These are phyloP conservation scores for Drosophila pseudoananassae DNA, from an alignment of 1,140 invertebrate genomes.

Conservation along the genomic window DNA sequence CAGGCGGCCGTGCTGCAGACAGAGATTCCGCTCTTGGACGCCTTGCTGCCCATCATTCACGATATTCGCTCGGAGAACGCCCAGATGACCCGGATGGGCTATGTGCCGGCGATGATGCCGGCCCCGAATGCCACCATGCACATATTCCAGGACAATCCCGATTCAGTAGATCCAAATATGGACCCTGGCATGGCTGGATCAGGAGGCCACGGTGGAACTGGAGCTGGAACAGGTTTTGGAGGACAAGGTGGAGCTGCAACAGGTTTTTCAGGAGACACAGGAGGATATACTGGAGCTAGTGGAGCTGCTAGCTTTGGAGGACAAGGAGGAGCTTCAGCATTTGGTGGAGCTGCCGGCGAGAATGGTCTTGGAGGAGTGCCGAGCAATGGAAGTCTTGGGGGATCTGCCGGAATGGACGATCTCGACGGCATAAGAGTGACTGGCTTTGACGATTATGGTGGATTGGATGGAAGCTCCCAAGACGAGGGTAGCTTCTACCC, in stretches of 20 bases:
- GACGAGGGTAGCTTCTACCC: neutral
- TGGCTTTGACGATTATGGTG: no score
- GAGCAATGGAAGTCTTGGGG: no score
- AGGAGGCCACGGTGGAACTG: neutral
- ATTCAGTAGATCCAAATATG: neutral
- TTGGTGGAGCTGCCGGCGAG: neutral
- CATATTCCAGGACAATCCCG: neutral
- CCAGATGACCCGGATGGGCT: neutral
- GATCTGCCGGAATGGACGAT: no score
- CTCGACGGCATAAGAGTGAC: no score
- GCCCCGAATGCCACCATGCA: conserved; percentile 13
- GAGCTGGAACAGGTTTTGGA: no score
- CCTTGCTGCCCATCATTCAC: conserved; percentile 17
- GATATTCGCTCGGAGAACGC: conserved; percentile 33
- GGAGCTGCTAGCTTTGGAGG: neutral
- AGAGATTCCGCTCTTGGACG: conserved; percentile 7
- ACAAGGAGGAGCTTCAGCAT: neutral
- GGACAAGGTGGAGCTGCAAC: no score
- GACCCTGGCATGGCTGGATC: neutral
- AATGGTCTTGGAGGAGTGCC: neutral
- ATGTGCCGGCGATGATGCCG: neutral
- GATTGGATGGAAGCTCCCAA: no score
- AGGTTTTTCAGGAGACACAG: no score
- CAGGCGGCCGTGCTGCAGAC: conserved; percentile 31
- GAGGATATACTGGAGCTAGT: neutral